Base-by-base conservation (phyloP, 2,888 invertebrate species). In the Acanthosepion pharaonis region DNA sequence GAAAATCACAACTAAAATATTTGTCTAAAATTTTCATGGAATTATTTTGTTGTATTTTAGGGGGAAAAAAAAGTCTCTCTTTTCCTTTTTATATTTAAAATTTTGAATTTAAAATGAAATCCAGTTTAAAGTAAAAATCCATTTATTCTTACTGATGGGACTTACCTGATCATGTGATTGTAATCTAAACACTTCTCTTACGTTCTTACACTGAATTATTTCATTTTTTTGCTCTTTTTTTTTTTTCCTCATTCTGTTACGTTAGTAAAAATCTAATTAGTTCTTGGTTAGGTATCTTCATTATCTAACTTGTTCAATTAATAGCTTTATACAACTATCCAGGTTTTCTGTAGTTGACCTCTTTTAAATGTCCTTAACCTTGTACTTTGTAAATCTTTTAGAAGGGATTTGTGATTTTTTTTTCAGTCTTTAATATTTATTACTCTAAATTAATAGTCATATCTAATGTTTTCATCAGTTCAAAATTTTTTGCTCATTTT, bases 301-400 rank as follows among this genome's bases (percentile, higher is more conserved):
- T 78, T 33, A 78, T 78, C 78, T 78, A 23, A 78, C n/a, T 28
- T n/a, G 78, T 78, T 78, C 18, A 33, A n/a, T 78, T 11, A 78
- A 15, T 78, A 23, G n/a, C 78, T 78, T 78, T n/a, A 78, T 78
- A 78, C n/a, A 15, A 78, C n/a, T 15, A n/a, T n/a, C 78, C 18
- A 33, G 11, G 15, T 78, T n/a, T 78, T 33, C 78, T n/a, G 78
- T 33, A n/a, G 33, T 11, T 78, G 78, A n/a, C 15, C n/a, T n/a
- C 78, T 15, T 78, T 78, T 78, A 78, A 78, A 78, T 78, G 78
- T 78, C 78, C 78, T 78, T 78, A 78, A 78, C 78, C 78, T 78
- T 78, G 78, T n/a, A 78, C n/a, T 33, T n/a, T n/a, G n/a, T 59
- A 59, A 59, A 23, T 23, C 59, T 59, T 20, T 59, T 59, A 20